A percentile compares a stretch with the other conserved stretches of the same genome.
phyloP scores from a whole-genome alignment of 2,113 vertebrate species.

The Ranitomeya imitator region DNA sequence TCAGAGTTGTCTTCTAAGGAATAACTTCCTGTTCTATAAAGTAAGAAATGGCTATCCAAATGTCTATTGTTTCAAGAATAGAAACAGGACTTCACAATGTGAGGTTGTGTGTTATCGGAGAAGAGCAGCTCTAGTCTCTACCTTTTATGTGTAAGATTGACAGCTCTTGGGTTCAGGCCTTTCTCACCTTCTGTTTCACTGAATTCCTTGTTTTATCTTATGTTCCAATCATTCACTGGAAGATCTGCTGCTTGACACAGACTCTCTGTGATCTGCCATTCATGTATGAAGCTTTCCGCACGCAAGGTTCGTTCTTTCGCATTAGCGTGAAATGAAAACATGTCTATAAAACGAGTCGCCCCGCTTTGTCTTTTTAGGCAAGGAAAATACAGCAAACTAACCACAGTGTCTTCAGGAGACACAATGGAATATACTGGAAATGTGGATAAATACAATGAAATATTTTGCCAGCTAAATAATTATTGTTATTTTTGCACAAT shows the following conservation, averaged over 20 bases:
- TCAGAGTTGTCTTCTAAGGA: neutral
- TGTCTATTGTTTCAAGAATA: constrained; percentile 3
- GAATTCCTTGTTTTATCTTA: constrained; percentile 4
- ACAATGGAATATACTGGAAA: neutral
- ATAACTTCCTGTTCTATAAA: neutral
- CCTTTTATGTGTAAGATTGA: constrained; percentile 11
- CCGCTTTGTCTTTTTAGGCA: neutral
- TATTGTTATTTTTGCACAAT: constrained; percentile 15
- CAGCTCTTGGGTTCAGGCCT: constrained; percentile 24
- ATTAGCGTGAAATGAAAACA: neutral
- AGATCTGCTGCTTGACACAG: neutral
- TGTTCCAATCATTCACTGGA: neutral
- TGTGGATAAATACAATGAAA: constrained; percentile 11
- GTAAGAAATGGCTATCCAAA: neutral
- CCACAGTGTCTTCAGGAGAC: neutral
- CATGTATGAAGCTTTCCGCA: neutral
- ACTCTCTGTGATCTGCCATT: constrained; percentile 5
- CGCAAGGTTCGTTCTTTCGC: neutral
- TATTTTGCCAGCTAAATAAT: constrained; percentile 16
- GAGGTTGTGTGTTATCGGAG: neutral
- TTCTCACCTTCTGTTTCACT: neutral
- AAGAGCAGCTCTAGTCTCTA: neutral
- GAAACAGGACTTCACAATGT: neutral
- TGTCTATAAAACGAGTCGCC: neutral
- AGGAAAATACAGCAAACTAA: too few relatives aligned